These are phyloP conservation scores for Coecobrya sp. DNA, from an alignment of 2,888 invertebrate species.

Conservation along the genomic window DNA sequence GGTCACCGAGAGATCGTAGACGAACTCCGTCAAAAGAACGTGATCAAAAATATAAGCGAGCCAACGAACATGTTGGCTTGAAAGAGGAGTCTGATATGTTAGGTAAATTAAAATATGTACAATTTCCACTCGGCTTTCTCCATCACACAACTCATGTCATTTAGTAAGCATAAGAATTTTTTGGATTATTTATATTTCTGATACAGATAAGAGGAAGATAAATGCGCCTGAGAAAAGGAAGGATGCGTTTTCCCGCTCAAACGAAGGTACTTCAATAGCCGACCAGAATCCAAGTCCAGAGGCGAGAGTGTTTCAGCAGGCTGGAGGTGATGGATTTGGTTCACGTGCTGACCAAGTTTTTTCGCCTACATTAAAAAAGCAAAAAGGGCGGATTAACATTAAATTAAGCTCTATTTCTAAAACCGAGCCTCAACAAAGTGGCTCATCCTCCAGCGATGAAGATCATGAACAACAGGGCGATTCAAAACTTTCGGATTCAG, in stretches of 20 bases:
- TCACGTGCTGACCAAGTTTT: conserved; percentile 69
- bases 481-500: conserved; percentile 74
- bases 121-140: too few relatives aligned
- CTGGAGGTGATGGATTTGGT: conserved; percentile 43
- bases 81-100: conserved; percentile 34
- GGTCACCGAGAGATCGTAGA: conserved; percentile 87
- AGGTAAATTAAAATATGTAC: conserved; percentile 3
- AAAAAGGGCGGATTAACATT: conserved; percentile 86
- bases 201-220: conserved; percentile 25
- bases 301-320: conserved; percentile 69
- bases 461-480: conserved; percentile 87
- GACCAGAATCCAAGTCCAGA: conserved; percentile 62
- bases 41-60: conserved; percentile 7
- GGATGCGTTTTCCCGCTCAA: conserved; percentile 64
- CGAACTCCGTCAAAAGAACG: neutral
- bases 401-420: conserved; percentile 85
- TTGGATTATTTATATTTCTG: too few relatives aligned
- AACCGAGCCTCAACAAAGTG: conserved; percentile 86
- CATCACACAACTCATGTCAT: too few relatives aligned
- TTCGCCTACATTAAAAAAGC: conserved; percentile 82
- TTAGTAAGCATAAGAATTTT: too few relatives aligned
- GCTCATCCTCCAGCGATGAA: conserved; percentile 88
- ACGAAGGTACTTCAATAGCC: conserved; percentile 31
- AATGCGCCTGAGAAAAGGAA: conserved; percentile 52
- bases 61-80: neutral